A percentile compares a stretch with the other conserved stretches of the same genome.
Evolutionary conservation across 1,140 invertebrate species (phyloP).

Genomic region (Drosophila nebulosa): DNA sequence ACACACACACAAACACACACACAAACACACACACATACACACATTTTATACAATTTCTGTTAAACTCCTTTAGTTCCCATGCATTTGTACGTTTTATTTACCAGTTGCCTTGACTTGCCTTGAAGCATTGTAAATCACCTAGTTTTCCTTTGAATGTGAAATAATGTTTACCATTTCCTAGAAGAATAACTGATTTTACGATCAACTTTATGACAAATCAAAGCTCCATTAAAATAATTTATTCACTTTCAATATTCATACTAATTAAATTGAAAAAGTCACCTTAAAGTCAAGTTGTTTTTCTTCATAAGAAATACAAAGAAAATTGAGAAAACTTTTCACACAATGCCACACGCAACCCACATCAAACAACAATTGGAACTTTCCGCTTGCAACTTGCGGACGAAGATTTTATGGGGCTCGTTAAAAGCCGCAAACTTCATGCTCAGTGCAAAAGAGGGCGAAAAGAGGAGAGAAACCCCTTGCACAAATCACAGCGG

Average conservation of each 20-base stretch:
- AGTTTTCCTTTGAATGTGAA: neutral
- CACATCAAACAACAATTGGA: slow-evolving; percentile 32
- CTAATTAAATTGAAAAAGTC: neutral
- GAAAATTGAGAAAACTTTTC: slow-evolving; percentile 7
- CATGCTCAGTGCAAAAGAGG: slow-evolving; percentile 11
- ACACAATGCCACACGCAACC: slow-evolving; percentile 1
- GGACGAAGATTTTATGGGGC: slow-evolving; percentile 41
- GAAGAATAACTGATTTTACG: neutral
- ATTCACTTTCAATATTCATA: neutral
- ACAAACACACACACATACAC: too few relatives aligned
- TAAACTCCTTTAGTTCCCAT: slow-evolving; percentile 29
- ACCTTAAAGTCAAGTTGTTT: neutral
- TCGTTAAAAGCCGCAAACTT: slow-evolving; percentile 43
- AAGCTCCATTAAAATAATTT: neutral
- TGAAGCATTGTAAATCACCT: neutral
- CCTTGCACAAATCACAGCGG: neutral
- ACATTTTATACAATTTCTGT: slow-evolving; percentile 54
- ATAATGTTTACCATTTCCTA: neutral
- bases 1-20: too few relatives aligned
- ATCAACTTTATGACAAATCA: neutral
- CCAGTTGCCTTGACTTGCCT: neutral
- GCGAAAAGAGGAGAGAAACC: too few relatives aligned
- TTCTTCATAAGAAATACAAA: neutral
- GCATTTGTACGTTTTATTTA: slow-evolving; percentile 56
- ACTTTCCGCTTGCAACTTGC: slow-evolving; percentile 30